Evolutionary conservation across 2,888 invertebrate genomes (phyloP).

Genomic region (Diadromus collaris): DNA sequence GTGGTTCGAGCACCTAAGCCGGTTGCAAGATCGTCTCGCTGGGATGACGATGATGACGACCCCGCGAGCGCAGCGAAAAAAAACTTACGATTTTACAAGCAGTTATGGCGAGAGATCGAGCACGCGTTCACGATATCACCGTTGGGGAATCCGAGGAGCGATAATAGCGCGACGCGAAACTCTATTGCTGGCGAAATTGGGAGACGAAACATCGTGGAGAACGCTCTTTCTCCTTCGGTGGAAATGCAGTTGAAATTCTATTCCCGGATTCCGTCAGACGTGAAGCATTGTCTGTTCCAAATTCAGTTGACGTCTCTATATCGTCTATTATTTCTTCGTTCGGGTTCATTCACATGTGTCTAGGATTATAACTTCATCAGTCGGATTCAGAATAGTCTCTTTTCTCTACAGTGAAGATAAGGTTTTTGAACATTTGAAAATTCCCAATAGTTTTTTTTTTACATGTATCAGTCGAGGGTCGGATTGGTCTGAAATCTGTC

Average conservation of each 20-base stretch:
- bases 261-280: background rate
- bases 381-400: background rate
- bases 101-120: constrained; percentile 27
- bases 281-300: background rate
- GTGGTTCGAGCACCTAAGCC: constrained; percentile 19
- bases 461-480: background rate
- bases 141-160: constrained; percentile 6
- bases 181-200: constrained; percentile 43
- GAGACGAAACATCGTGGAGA: constrained; percentile 29
- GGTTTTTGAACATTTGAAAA: no score
- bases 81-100: background rate
- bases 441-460: background rate
- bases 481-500: constrained; percentile 5
- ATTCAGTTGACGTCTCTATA: background rate
- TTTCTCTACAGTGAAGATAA: no score
- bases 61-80: background rate
- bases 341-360: background rate
- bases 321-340: background rate
- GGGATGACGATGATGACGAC: constrained; percentile 16
- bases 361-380: background rate
- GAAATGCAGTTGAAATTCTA: constrained; percentile 25
- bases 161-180: constrained; percentile 28
- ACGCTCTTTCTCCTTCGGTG: constrained; percentile 29
- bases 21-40: constrained; percentile 17
- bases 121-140: background rate